phyloP scores from a whole-genome alignment of 2,888 invertebrate genomes.

The Mythimna loreyi region DNA sequence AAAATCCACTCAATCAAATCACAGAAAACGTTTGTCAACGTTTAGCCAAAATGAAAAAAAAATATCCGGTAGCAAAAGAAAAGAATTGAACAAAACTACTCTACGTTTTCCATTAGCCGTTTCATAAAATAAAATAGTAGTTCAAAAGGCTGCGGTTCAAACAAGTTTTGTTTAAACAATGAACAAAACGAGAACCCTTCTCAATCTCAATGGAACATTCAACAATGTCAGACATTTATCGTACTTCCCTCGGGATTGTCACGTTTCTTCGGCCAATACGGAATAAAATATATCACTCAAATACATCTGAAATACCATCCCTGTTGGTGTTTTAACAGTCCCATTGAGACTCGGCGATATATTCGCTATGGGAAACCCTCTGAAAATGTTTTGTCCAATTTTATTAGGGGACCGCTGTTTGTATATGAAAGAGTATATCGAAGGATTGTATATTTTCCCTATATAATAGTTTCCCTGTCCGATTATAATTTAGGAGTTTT shows the following conservation, averaged over 20 bases:
- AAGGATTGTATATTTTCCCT: too few species aligned
- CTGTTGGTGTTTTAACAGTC: conserved; percentile 7
- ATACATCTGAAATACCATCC: conserved; percentile 9
- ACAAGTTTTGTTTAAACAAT: conserved; percentile 22
- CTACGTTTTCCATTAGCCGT: neutral
- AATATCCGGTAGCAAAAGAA: too few species aligned
- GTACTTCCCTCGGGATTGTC: conserved; percentile 23
- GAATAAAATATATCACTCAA: conserved; percentile 37
- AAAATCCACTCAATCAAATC: too few species aligned
- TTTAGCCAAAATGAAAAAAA: neutral
- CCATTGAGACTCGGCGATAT: conserved; percentile 1
- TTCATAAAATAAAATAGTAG: conserved; percentile 4
- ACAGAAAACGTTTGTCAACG: neutral
- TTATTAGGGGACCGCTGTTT: neutral
- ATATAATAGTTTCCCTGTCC: too few species aligned
- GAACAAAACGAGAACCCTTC: conserved; percentile 18
- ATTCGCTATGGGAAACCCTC: neutral
- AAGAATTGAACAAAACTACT: neutral
- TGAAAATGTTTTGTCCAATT: conserved; percentile 1
- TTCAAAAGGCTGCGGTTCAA: conserved; percentile 4
- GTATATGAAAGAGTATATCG: too few species aligned
- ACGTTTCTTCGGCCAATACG: conserved; percentile 28
- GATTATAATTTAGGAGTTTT: too few species aligned
- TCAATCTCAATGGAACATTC: conserved; percentile 32
- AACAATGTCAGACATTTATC: conserved; percentile 44